A percentile compares a stretch with the other conserved stretches of the same genome.
phyloP scores from a whole-genome alignment of 2,113 vertebrate genomes.

The Pongo pygmaeus region DNA sequence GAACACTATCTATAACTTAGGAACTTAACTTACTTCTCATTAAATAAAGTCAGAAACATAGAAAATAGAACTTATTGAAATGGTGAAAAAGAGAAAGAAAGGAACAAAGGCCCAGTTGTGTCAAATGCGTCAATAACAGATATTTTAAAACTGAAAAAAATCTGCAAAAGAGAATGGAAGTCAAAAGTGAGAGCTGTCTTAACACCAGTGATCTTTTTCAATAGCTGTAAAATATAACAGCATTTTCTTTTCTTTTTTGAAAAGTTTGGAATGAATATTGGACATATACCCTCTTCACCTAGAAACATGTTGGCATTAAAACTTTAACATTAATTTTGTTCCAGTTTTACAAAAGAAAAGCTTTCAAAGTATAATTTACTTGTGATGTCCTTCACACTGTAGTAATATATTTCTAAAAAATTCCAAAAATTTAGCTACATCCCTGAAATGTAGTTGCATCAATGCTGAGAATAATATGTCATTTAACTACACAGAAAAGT shows the following conservation, averaged over 20 bases:
- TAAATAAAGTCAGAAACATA: background rate
- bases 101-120: background rate
- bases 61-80: background rate
- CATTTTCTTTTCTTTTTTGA: background rate
- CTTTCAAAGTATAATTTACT: background rate
- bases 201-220: background rate
- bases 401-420: background rate
- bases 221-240: background rate
- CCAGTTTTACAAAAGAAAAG: background rate
- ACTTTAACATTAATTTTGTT: background rate
- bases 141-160: background rate
- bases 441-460: background rate
- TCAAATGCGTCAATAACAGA: background rate
- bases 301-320: background rate
- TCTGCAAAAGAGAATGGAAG: background rate
- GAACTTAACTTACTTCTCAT: background rate
- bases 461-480: background rate
- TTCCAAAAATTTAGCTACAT: background rate
- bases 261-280: slow-evolving; percentile 8
- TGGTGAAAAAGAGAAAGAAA: background rate
- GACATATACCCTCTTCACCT: background rate
- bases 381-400: background rate
- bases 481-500: background rate
- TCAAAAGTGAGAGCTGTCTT: background rate
- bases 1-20: background rate